Base-by-base conservation (phyloP, 2,797 vertebrate genomes). In the Erpetoichthys calabaricus region DNA sequence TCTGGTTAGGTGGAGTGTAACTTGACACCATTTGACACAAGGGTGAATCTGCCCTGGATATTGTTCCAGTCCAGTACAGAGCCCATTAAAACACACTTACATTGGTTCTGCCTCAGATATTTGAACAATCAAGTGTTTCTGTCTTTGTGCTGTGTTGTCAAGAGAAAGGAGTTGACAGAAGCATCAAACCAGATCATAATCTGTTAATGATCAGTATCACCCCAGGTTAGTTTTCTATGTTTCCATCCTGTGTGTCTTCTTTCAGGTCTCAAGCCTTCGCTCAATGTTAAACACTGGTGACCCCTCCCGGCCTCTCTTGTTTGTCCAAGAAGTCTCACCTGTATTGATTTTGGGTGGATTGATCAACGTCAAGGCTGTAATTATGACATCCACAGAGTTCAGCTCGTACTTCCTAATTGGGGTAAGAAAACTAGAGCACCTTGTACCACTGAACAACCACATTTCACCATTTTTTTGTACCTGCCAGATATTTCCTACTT, bases 311-410 rank as follows among this genome's bases (percentile, higher is more conserved):
- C 75, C 77, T 0, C 47, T 82, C 51, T 77, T 71, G 75, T 42
- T 45, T 45, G 74, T 73, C 0, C 2, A 60, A 42, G 6, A 41
- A 4, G 65, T 63, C 4, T 4, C 74, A 0, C 80, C 80, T 0
- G 76, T 80, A 49, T 47, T 74, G 6, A 71, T 82, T 41, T 71
- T 82, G 2, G 74, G 76, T 0, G 74, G 70, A 6, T 60, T 80
- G 49, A 47, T 64, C 1, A 4, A 61, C 3, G 62, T 68, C 45
- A 80, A 79, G 60, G 8, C 53, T 5, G 3, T 80, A 8, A 47
- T 82, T n/a, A 3, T 80, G 5, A 72, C 70, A 0, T 66, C 78
- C 45, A 66, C 66, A 2, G 64, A 10, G 47, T 82, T 80, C 59
- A 45, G 51, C 0, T 61, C 70, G 8, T 62, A 47, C 55, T 51